Percentiles rank a stretch among this genome's conserved stretches.
Conservation (phyloP, 2,888 invertebrate species). For the Campoletis raptor region DNA sequence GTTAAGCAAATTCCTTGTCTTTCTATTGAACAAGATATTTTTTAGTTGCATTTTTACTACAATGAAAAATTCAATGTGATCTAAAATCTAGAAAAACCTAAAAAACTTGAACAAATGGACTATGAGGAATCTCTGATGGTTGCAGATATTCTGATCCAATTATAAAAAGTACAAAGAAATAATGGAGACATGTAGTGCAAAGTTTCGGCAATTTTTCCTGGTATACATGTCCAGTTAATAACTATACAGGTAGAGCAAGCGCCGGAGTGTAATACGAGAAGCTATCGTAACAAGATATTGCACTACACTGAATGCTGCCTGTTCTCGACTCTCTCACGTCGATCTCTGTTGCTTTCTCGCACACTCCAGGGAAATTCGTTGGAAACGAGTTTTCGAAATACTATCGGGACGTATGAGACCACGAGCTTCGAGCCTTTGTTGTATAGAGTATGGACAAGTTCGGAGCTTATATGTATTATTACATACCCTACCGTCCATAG, state of each 20-base stretch:
- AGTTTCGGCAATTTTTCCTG: slow-evolving; percentile 14
- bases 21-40: not conserved
- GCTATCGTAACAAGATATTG: slow-evolving; percentile 53
- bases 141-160: not conserved
- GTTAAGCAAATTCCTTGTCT: not conserved
- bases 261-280: slow-evolving; percentile 26
- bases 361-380: slow-evolving; percentile 69
- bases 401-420: slow-evolving; percentile 60
- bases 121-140: not conserved
- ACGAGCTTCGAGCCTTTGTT: slow-evolving; percentile 13
- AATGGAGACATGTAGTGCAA: not conserved
- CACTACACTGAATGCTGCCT: slow-evolving; percentile 39
- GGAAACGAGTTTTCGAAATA: slow-evolving; percentile 71
- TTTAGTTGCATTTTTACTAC: not conserved
- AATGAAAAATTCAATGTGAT: not conserved
- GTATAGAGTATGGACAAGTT: slow-evolving; percentile 36
- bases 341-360: slow-evolving; percentile 37
- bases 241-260: not conserved
- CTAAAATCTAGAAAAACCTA: not conserved
- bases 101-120: not conserved
- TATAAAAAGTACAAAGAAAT: not conserved
- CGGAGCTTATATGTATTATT: slow-evolving; percentile 24
- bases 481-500: not conserved
- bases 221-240: not conserved
- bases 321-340: slow-evolving; percentile 23